A percentile compares a stretch with the other conserved stretches of the same genome.
phyloP scores from a whole-genome alignment of 37 sponge, comb jelly and placozoan species.

The Lycopodina hypogea region DNA sequence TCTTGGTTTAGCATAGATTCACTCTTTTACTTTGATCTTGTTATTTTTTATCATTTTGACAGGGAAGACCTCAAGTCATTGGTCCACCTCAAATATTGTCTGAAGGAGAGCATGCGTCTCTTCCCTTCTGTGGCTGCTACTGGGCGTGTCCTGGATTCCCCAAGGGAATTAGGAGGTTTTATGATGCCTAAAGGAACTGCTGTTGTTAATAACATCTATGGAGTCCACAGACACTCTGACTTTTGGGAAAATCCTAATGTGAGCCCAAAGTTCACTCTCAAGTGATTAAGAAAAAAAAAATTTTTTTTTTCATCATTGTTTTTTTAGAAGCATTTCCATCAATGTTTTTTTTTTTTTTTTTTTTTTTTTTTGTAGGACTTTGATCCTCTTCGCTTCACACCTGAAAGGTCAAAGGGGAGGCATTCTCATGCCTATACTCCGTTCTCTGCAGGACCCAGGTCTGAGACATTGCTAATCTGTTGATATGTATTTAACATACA shows the following conservation, averaged over 20 bases:
- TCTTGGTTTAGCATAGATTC: too few relatives aligned
- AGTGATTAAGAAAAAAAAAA: too few relatives aligned
- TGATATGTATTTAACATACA: neutral
- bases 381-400: slow-evolving; percentile 81
- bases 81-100: slow-evolving; percentile 58
- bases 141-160: too few relatives aligned
- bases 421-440: slow-evolving; percentile 76
- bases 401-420: slow-evolving; percentile 61
- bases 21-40: too few relatives aligned
- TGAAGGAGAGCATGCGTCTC: too few relatives aligned
- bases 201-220: slow-evolving; percentile 30
- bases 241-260: slow-evolving; percentile 87
- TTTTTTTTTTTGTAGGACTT: slow-evolving; percentile 57
- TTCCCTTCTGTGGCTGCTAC: slow-evolving; percentile 70
- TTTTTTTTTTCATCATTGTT: too few relatives aligned
- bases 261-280: neutral
- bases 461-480: too few relatives aligned
- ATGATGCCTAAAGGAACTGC: slow-evolving; percentile 59
- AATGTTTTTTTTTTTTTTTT: too few relatives aligned
- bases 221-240: slow-evolving; percentile 72
- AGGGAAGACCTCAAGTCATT: slow-evolving; percentile 71
- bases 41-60: neutral
- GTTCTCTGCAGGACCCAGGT: slow-evolving; percentile 91
- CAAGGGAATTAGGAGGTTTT: slow-evolving; percentile 45
- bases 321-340: too few relatives aligned